phyloP scores from a whole-genome alignment of 2,888 invertebrate genomes.

The Epiblema foenella region DNA sequence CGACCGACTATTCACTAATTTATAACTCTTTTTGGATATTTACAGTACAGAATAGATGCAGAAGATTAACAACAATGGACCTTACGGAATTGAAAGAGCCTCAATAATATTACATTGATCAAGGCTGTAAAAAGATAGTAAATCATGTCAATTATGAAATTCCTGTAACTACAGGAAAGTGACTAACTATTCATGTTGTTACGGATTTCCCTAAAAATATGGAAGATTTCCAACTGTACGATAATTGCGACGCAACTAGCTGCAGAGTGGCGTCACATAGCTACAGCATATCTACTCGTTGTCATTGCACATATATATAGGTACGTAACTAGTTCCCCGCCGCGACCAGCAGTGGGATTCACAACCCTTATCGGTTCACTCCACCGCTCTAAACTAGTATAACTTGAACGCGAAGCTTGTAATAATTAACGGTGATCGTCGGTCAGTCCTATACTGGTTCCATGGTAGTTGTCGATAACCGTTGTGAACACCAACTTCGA shows the following conservation, averaged over 20 bases:
- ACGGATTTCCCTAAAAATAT: slow-evolving; percentile 21
- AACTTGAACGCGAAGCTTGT: neutral
- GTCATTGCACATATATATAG: neutral
- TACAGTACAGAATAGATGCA: too few species aligned
- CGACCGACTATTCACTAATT: too few species aligned
- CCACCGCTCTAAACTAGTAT: neutral
- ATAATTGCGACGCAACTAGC: slow-evolving; percentile 36
- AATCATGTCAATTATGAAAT: neutral
- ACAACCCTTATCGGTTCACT: neutral
- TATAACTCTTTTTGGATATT: too few species aligned
- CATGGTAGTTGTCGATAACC: too few species aligned
- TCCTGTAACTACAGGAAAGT: slow-evolving; percentile 12
- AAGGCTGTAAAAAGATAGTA: neutral
- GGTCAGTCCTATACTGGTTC: neutral
- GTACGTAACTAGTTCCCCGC: neutral
- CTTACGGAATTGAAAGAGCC: neutral
- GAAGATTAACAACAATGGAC: neutral
- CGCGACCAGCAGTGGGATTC: neutral
- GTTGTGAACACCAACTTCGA: neutral
- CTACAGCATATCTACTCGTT: slow-evolving; percentile 24
- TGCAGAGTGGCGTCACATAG: slow-evolving; percentile 25
- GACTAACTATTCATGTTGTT: neutral
- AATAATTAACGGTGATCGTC: neutral
- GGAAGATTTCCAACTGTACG: slow-evolving; percentile 39
- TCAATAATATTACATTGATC: too few species aligned